Base-by-base conservation (phyloP, 2,113 vertebrate species). In the Anhinga rufa region DNA sequence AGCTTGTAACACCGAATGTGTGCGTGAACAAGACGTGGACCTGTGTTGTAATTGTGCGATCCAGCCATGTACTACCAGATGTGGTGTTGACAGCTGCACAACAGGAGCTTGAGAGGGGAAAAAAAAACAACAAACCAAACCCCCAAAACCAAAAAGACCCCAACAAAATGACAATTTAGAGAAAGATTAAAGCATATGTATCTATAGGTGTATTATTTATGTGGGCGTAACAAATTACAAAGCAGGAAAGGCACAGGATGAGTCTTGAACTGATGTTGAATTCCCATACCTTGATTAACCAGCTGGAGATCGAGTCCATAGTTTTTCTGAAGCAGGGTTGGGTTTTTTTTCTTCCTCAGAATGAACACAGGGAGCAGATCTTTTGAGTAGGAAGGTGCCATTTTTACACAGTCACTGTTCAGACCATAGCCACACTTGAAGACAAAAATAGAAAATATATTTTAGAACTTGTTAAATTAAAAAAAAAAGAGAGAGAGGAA, bases 391-490 rank as follows among this genome's bases (percentile, higher is more conserved):
- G 94, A 97, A 97, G 93, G 94, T 97, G 92, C 88, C 95, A 90
- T 92, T 92, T 97, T 96, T 96, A 94, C 74, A 96, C 76, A 96
- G 92, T 95, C 80, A 94, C 91, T 95, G 90, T 94, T 96, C 93
- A 96, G 94, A 97, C 92, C 96, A 95, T 92, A 93, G 95, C 90
- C 94, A 94, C 95, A 97, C 84, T 96, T 51, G 29, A 94, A 95
- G 61, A 90, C 91, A 95, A 97, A 97, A 97, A 97, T 95, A 97
- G 88, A 96, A 97, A 96, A 96, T 88, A 94, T 97, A 96, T 97
- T 97, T 97, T 96, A 96, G 51, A 97, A 96, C 93, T 92, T 97
- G 95, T 95, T 95, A 97, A 96, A 95, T 91, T 86, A 79, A 94
- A 96, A 93, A 10, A 9, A 14, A 40, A 86, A 78, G 55, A 60